These are phyloP conservation scores for Plumapathes pennacea DNA, from an alignment of 92 coral and sea anemone species.

Conservation along the genomic window DNA sequence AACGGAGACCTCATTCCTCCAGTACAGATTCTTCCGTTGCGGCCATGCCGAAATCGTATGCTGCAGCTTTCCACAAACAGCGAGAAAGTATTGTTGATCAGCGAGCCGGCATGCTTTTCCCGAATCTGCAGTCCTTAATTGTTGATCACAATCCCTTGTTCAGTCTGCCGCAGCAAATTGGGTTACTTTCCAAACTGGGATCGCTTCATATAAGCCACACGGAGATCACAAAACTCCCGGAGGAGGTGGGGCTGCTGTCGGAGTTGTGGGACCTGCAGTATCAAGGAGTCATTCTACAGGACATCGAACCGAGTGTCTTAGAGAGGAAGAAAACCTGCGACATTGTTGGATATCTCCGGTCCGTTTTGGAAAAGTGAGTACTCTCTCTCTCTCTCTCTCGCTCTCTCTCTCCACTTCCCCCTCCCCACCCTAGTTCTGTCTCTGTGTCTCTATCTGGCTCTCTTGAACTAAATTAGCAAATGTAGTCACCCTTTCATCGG, in stretches of 20 bases:
- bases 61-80: not conserved
- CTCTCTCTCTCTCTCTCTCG: no score
- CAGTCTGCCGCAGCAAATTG: constrained; percentile 67
- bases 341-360: constrained; percentile 89
- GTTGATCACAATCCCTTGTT: constrained; percentile 63
- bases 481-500: no score
- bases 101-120: constrained; percentile 60
- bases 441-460: no score
- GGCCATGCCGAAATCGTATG: no score
- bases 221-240: constrained; percentile 79
- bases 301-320: constrained; percentile 92
- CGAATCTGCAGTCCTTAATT: constrained; percentile 80
- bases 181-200: constrained; percentile 80
- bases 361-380: constrained; percentile 90
- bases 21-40: constrained; percentile 11
- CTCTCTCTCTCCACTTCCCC: no score
- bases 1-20: constrained; percentile 9
- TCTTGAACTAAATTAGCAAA: no score
- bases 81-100: constrained; percentile 4
- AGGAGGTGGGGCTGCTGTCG: constrained; percentile 87
- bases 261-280: constrained; percentile 96
- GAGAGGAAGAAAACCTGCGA: constrained; percentile 93
- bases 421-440: no score
- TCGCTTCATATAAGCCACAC: constrained; percentile 83
- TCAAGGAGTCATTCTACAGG: constrained; percentile 78